These are phyloP conservation scores for Drosophila meridionalis DNA, from an alignment of 2,888 invertebrate species.

Conservation along the genomic window DNA sequence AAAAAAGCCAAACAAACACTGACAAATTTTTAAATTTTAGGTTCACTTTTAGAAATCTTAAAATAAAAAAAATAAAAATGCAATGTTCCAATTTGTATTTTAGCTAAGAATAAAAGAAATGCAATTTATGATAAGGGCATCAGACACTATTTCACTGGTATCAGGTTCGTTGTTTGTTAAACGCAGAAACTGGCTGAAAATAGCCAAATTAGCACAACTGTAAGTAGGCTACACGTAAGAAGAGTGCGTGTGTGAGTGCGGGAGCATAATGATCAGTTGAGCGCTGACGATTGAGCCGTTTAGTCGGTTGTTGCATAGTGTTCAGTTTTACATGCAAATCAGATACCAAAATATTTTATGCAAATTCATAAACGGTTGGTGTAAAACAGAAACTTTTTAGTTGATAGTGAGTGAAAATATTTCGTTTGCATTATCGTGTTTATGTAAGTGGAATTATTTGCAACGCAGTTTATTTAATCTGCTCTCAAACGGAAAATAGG, in stretches of 20 bases:
- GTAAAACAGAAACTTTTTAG: neutral
- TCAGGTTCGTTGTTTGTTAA: neutral
- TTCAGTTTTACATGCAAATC: neutral
- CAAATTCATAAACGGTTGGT: too few relatives aligned
- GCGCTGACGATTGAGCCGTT: neutral
- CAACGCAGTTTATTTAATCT: neutral
- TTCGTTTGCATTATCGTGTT: neutral
- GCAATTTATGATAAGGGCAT: neutral
- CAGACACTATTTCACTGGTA: neutral
- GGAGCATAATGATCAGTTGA: neutral
- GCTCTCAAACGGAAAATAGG: neutral
- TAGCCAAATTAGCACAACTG: neutral
- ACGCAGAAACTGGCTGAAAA: neutral
- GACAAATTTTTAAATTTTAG: too few relatives aligned
- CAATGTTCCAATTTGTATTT: too few relatives aligned
- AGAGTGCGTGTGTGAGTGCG: neutral
- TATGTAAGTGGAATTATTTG: neutral
- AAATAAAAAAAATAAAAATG: too few relatives aligned
- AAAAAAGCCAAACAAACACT: neutral
- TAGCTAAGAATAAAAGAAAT: neutral
- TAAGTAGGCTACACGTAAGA: neutral
- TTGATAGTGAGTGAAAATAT: neutral
- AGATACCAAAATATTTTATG: neutral
- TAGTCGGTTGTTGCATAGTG: neutral
- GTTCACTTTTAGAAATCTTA: neutral